Percentiles rank a stretch among this genome's conserved stretches.
These are phyloP conservation scores for Leuciscus waleckii DNA, from an alignment of 2,797 vertebrate species.

Conservation along the genomic window DNA sequence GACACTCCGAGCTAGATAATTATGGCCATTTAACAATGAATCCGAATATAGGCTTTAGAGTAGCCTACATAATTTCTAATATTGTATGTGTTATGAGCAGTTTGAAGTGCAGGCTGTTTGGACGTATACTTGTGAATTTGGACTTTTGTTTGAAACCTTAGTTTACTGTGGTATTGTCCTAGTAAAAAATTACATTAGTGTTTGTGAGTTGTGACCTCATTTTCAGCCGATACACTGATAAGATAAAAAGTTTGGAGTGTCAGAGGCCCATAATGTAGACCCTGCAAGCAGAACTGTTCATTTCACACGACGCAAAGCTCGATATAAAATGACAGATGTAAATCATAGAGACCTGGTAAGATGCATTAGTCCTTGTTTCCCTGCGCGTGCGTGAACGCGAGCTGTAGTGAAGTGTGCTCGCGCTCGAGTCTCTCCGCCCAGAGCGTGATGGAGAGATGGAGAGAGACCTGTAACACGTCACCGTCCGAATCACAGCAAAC, in stretches of 20 bases:
- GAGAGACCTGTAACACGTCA: conserved; percentile 48
- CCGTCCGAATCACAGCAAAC: conserved; percentile 20
- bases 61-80: not conserved
- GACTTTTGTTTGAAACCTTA: not conserved
- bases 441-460: conserved; percentile 33
- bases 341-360: not conserved
- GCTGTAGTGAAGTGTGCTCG: conserved; percentile 28
- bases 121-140: not conserved
- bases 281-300: not conserved
- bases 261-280: not conserved
- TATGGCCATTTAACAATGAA: not conserved
- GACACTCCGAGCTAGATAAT: not conserved
- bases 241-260: not conserved
- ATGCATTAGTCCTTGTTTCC: not conserved
- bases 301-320: not conserved
- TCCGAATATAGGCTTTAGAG: not conserved
- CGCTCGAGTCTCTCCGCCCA: conserved; percentile 29
- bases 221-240: not conserved
- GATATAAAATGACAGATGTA: not conserved
- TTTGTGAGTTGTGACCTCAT: not conserved
- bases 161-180: not conserved
- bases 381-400: conserved; percentile 20
- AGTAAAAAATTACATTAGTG: not conserved
- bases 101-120: not conserved
- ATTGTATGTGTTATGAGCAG: not conserved